Conservation (phyloP, 2,888 invertebrate species). For the Cecidostiba fungosa region DNA sequence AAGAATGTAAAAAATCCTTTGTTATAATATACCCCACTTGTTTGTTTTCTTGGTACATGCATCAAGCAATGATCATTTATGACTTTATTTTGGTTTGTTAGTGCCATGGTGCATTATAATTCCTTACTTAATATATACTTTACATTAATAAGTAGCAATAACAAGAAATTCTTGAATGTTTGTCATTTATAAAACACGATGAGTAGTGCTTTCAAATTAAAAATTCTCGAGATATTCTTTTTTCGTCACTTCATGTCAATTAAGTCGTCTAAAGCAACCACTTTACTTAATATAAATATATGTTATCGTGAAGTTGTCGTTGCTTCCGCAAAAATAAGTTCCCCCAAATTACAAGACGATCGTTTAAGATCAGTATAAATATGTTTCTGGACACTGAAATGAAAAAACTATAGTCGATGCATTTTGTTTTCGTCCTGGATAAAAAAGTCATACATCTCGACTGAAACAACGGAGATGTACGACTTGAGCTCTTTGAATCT, state of each 20-base stretch:
- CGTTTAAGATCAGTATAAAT: slow-evolving; percentile 1
- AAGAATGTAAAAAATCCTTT: slow-evolving; percentile 52
- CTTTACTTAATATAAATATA: slow-evolving; percentile 11
- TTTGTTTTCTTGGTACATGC: slow-evolving; percentile 49
- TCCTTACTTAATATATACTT: slow-evolving; percentile 55
- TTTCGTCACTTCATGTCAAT: slow-evolving; percentile 50
- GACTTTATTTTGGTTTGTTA: slow-evolving; percentile 56
- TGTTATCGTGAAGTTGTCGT: slow-evolving; percentile 24
- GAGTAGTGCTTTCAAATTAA: slow-evolving; percentile 48
- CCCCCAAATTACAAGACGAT: slow-evolving; percentile 16
- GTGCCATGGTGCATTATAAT: slow-evolving; percentile 52
- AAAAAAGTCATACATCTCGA: slow-evolving; percentile 29
- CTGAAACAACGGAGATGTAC: slow-evolving; percentile 31
- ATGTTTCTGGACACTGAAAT: slow-evolving; percentile 6
- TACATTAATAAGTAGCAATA: slow-evolving; percentile 57
- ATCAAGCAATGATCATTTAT: slow-evolving; percentile 54
- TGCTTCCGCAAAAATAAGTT: slow-evolving; percentile 28
- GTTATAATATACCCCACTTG: slow-evolving; percentile 42
- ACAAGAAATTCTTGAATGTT: slow-evolving; percentile 52
- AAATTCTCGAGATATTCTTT: slow-evolving; percentile 33
- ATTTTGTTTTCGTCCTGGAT: slow-evolving; percentile 5
- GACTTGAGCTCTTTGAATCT: slow-evolving; percentile 20
- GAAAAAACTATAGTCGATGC: slow-evolving; percentile 20
- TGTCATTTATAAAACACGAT: slow-evolving; percentile 50
- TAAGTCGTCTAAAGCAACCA: slow-evolving; percentile 27